Conservation (phyloP, 1,140 invertebrate species). For the Hyles vespertilio region DNA sequence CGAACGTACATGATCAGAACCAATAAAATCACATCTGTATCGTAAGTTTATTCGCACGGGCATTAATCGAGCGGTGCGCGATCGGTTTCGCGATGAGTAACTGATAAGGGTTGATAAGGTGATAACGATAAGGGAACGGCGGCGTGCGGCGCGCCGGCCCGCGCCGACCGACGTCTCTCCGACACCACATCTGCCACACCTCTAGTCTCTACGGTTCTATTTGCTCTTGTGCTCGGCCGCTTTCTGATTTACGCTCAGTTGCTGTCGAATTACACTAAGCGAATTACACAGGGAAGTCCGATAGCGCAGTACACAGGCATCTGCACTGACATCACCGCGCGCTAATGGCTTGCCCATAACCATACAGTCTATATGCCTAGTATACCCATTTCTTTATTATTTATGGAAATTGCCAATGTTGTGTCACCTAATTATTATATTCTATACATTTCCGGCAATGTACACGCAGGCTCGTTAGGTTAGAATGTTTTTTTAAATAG, state of each 20-base stretch:
- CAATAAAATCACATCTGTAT: constrained; percentile 36
- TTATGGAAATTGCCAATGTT: too few species aligned
- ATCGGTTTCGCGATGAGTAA: constrained; percentile 66
- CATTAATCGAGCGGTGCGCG: constrained; percentile 47
- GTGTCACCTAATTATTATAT: too few species aligned
- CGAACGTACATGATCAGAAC: constrained; percentile 44
- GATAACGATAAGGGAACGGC: constrained; percentile 43
- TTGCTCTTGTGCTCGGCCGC: neutral
- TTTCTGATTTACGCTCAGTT: neutral
- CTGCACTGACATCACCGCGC: too few species aligned
- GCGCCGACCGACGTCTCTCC: constrained; percentile 44
- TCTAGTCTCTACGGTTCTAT: constrained; percentile 39
- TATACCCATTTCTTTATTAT: too few species aligned
- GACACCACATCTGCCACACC: constrained; percentile 47
- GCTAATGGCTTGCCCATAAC: too few species aligned
- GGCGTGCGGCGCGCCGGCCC: constrained; percentile 44
- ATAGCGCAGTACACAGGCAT: too few species aligned
- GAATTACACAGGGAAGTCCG: too few species aligned
- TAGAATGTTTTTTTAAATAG: too few species aligned
- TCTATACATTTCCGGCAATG: too few species aligned
- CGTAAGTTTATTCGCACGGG: constrained; percentile 46
- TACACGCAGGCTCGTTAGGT: too few species aligned
- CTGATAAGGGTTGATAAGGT: constrained; percentile 68
- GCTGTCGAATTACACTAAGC: neutral
- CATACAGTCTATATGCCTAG: too few species aligned